phyloP scores from a whole-genome alignment of 23 tunicate species.

The Oikopleura vanhoeffeni region DNA sequence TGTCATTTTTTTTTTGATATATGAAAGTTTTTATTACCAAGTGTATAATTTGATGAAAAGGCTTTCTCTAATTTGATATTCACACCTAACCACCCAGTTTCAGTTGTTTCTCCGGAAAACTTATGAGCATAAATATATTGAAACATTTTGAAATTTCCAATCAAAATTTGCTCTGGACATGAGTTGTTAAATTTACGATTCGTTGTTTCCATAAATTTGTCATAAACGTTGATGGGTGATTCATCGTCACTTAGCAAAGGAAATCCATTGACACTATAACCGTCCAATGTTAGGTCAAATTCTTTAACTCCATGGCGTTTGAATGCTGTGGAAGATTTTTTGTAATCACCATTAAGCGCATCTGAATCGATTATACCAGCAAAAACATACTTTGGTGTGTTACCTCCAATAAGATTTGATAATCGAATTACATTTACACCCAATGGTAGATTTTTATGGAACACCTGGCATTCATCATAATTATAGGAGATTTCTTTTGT shows the following conservation, averaged over 20 bases:
- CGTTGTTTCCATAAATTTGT: background rate
- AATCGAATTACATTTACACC: background rate
- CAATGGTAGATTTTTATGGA: background rate
- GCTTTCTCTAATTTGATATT: background rate
- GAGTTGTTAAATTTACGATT: background rate
- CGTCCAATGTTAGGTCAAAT: background rate
- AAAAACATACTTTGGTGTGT: background rate
- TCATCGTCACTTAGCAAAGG: background rate
- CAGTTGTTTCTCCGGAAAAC: background rate
- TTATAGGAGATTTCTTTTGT: background rate
- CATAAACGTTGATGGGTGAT: background rate
- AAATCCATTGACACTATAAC: background rate
- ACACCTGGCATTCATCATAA: background rate
- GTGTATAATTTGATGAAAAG: background rate
- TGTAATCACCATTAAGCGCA: background rate
- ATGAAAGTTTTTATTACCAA: background rate
- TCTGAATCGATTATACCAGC: background rate
- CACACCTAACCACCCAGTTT: background rate
- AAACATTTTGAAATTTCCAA: background rate
- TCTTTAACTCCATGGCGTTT: background rate
- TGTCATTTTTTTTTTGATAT: no score
- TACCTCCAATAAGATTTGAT: background rate
- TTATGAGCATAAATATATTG: background rate
- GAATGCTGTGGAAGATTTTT: background rate
- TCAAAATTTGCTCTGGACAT: background rate